A percentile compares a stretch with the other conserved stretches of the same genome.
Conservation (phyloP, 2,113 vertebrate species). For the Oreotrochilus melanogaster region DNA sequence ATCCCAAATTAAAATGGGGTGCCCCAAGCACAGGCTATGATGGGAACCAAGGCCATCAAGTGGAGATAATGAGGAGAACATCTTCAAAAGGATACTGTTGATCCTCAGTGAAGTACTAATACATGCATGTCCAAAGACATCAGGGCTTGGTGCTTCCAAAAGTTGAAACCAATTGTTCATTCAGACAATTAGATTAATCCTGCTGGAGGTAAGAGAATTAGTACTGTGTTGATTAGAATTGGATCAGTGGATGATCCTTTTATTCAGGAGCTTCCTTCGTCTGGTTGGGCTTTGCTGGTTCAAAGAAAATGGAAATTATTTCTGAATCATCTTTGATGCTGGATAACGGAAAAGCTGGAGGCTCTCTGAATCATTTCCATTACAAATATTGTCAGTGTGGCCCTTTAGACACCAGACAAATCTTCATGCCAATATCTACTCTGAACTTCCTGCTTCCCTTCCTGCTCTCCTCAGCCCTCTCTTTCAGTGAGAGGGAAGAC, state of each 20-base stretch:
- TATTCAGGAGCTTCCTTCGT: slow-evolving; percentile 4
- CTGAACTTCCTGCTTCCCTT: background rate
- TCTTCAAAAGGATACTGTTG: background rate
- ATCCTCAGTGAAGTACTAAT: background rate
- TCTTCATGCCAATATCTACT: background rate
- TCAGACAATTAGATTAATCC: slow-evolving; percentile 26
- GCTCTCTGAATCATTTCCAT: background rate
- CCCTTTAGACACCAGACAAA: background rate
- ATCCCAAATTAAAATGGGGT: background rate
- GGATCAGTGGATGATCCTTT: slow-evolving; percentile 15
- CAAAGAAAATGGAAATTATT: slow-evolving; percentile 1
- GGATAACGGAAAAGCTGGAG: background rate
- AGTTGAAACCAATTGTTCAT: slow-evolving; percentile 21
- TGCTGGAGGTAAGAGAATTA: slow-evolving; percentile 20
- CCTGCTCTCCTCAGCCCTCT: background rate
- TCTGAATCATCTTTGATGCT: background rate
- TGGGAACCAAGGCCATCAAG: background rate
- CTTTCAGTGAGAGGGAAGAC: background rate
- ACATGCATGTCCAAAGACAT: background rate
- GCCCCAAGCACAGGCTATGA: background rate
- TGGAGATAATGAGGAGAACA: background rate
- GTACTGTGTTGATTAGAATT: slow-evolving; percentile 30
- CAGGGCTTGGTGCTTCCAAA: background rate
- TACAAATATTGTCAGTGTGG: background rate
- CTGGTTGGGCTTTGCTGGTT: background rate